Evolutionary conservation across 2,797 vertebrate species (phyloP).

Genomic region (Sternotherus odoratus): DNA sequence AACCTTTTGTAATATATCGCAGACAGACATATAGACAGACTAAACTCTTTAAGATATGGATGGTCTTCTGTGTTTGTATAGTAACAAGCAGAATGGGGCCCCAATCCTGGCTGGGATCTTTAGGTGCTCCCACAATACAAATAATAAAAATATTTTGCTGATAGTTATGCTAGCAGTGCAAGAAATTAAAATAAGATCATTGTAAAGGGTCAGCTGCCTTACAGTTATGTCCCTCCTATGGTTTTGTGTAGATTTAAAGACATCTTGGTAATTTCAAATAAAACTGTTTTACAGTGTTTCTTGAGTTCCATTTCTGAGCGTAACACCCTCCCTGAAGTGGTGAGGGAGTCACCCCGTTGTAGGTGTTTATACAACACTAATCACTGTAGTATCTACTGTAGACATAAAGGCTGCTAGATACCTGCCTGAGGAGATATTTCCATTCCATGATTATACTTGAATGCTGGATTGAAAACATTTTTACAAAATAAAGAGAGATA

Average conservation of each 20-base stretch:
- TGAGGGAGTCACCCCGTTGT: background rate
- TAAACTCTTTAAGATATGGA: background rate
- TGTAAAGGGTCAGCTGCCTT: background rate
- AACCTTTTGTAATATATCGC: background rate
- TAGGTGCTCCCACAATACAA: background rate
- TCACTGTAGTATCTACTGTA: background rate
- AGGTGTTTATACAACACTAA: background rate
- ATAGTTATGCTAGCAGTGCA: background rate
- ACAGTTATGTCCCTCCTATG: background rate
- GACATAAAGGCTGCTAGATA: background rate
- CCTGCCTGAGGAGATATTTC: background rate
- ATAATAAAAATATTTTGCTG: background rate
- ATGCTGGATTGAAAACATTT: background rate
- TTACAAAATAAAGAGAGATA: background rate
- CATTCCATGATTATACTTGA: background rate
- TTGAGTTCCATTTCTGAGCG: background rate
- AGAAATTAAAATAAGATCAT: background rate
- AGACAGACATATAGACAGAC: background rate
- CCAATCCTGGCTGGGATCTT: background rate
- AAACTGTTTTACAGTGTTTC: background rate
- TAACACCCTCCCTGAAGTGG: background rate
- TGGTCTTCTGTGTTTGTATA: background rate
- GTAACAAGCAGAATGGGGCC: fast-evolving
- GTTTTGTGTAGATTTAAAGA: background rate
- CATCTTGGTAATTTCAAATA: background rate